Evolutionary conservation across 1,140 invertebrate species (phyloP).

Genomic region (Camponotus floridanus): DNA sequence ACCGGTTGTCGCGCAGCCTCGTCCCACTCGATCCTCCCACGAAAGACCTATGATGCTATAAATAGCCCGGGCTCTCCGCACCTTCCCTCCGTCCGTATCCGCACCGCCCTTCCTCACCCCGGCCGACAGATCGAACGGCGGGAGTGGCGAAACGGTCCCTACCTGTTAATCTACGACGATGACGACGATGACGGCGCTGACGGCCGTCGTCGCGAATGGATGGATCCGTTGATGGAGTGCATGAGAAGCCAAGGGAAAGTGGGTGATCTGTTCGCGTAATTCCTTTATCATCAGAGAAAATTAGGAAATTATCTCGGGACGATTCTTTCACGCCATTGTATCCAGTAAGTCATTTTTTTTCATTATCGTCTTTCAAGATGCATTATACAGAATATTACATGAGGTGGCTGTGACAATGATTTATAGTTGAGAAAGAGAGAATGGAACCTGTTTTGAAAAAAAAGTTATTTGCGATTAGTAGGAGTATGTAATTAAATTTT

Average conservation of each 20-base stretch:
- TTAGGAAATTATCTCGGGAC: constrained; percentile 8
- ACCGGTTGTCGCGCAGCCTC: constrained; percentile 50
- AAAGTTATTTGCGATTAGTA: not conserved
- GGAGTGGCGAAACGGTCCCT: constrained; percentile 55
- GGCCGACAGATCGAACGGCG: constrained; percentile 42
- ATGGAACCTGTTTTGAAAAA: not conserved
- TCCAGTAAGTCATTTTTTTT: not conserved
- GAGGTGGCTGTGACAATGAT: not conserved
- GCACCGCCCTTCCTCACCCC: constrained; percentile 7
- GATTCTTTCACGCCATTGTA: not conserved
- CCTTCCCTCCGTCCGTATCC: constrained; percentile 52
- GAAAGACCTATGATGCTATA: constrained; percentile 79
- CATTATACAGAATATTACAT: not conserved
- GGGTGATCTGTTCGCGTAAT: not conserved
- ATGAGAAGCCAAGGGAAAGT: not conserved
- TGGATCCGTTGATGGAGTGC: constrained; percentile 30
- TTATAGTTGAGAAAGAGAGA: no score
- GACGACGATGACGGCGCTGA: constrained; percentile 49
- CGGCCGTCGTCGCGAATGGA: constrained; percentile 11
- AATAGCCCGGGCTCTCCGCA: constrained; percentile 75
- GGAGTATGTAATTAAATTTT: not conserved
- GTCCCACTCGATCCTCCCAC: constrained; percentile 76
- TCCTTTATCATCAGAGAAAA: not conserved
- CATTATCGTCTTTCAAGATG: not conserved
- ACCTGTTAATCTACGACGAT: constrained; percentile 58